Base-by-base conservation (phyloP, 2,113 vertebrate genomes). In the Mesoclemmys tuberculata region DNA sequence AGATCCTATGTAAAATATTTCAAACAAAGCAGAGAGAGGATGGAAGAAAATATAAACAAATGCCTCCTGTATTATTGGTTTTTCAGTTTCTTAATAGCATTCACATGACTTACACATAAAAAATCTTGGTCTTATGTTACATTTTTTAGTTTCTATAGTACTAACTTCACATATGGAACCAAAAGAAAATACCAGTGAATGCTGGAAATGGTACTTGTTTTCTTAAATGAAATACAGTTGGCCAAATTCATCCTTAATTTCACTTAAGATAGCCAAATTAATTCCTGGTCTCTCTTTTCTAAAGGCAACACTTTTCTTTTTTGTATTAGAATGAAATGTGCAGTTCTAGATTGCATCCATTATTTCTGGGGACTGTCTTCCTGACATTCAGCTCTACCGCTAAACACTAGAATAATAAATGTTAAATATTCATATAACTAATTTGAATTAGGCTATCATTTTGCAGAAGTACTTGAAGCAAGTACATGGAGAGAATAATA, bases 1-100 rank as follows among this genome's bases (percentile, higher is more conserved):
- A 85, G 6, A 54, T 94, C 81, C 82, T 74, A 84, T 35, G 52
- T 80, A 87, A 93, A 95, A n/a, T 56, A 92, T 90, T 97, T 92
- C 4, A 95, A 95, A 91, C 91, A 49, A 84, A 93, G 52, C 35
- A 87, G 88, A 96, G 93, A 85, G 64, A 85, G 41, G 5, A 79
- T 92, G 5, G 75, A 93, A 93, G 83, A 85, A 54, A 91, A 85
- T 85, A 81, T 71, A 93, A 96, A 79, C 56, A 93, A 75, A 41
- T 64, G 31, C 84, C 64, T 89, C 21, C 27, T 21, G 86, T 94
- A 58, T 54, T 95, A 71, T 29, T 85, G 49, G 88, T 2, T 31
- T 88, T 94, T 92, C 85, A 27, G 35, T 90, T 93, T 86, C n/a
- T 92, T 55, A 82, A 94, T 86, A 11, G 22, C 2, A 49, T 77